Evolutionary conservation across 2,113 vertebrate species (phyloP).

Genomic region (Tetrao urogallus): DNA sequence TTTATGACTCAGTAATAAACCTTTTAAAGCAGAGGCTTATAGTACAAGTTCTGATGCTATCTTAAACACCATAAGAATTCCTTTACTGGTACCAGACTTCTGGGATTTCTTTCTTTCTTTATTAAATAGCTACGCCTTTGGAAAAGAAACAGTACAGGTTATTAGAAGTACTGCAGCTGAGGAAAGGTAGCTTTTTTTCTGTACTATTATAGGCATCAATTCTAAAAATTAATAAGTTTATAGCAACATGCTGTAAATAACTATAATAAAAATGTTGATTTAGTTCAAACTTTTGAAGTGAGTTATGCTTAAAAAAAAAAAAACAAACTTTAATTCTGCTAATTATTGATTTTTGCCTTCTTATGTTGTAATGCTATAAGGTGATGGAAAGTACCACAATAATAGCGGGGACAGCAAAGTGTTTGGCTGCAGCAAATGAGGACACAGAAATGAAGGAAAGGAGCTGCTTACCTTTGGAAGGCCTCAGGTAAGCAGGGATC

Average conservation of each 20-base stretch:
- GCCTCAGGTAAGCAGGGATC: no score
- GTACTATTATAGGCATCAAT: background rate
- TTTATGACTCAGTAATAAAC: conserved; percentile 24
- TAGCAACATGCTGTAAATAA: background rate
- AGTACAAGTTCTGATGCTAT: conserved; percentile 4
- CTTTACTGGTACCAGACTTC: background rate
- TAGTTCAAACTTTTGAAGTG: background rate
- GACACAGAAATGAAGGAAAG: no score
- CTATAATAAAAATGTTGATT: conserved; percentile 23
- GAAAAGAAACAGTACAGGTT: conserved; percentile 35
- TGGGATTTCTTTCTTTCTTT: background rate
- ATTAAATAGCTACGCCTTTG: background rate
- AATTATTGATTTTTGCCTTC: background rate
- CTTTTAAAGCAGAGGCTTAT: conserved; percentile 37
- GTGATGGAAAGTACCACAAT: no score
- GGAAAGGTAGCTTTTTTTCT: conserved; percentile 10
- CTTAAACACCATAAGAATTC: conserved; percentile 22
- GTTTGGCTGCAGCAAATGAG: no score
- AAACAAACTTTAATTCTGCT: background rate
- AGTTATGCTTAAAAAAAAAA: background rate
- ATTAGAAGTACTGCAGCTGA: background rate
- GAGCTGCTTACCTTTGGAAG: no score
- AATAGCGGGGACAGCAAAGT: no score
- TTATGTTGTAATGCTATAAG: background rate
- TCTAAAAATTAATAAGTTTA: conserved; percentile 42